Percentiles rank a stretch among this genome's conserved stretches.
These are phyloP conservation scores for Onychostoma macrolepis DNA, from an alignment of 2,113 vertebrate species.

Conservation along the genomic window DNA sequence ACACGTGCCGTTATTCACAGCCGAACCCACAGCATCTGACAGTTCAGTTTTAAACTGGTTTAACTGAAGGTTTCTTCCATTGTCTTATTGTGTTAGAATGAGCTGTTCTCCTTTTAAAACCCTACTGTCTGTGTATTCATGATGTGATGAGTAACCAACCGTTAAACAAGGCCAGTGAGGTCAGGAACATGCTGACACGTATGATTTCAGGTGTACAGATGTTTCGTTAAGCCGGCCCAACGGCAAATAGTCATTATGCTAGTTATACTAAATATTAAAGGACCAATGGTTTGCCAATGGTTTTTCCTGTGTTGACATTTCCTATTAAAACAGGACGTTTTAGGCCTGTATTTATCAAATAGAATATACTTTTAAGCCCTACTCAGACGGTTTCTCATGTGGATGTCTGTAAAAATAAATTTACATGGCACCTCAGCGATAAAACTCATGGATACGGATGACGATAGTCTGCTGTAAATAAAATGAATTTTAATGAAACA, in stretches of 20 bases:
- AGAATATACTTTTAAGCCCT: too few species aligned
- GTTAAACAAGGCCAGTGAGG: background rate
- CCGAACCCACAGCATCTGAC: background rate
- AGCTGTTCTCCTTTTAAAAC: conserved; percentile 11
- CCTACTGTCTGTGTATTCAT: background rate
- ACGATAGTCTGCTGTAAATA: too few species aligned
- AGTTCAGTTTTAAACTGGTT: background rate
- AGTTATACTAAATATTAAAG: conserved; percentile 4
- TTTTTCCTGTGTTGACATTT: background rate
- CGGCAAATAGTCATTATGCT: background rate
- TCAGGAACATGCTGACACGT: background rate
- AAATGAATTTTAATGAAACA: too few species aligned
- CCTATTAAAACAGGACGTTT: background rate
- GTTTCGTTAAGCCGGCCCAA: background rate
- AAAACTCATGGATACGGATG: too few species aligned
- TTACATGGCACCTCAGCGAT: too few species aligned
- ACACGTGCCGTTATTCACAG: background rate
- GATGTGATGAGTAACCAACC: background rate
- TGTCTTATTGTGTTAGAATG: background rate
- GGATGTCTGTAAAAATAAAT: too few species aligned
- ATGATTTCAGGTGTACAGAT: background rate
- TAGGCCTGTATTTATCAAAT: background rate
- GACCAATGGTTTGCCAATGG: background rate
- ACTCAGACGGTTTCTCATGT: too few species aligned
- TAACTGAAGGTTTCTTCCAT: background rate